Base-by-base conservation (phyloP, 1,140 invertebrate species). In the Musca domestica region DNA sequence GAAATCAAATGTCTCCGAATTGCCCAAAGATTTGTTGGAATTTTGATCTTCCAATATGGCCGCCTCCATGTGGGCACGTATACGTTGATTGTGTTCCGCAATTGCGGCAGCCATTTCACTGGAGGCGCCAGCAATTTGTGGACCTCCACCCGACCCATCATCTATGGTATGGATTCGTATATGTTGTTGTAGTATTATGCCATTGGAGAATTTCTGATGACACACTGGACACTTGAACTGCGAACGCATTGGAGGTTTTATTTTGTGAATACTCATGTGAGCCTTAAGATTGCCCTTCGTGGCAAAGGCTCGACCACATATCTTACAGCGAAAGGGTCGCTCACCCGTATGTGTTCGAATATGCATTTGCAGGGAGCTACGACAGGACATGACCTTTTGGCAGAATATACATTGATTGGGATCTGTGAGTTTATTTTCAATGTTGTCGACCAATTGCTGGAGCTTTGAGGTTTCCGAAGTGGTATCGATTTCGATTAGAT, bases 211-310 rank as follows among this genome's bases (percentile, higher is more conserved):
- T 78, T 96, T 96, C 83, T 98, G 98, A 84, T 98, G 95, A 83
- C 97, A 99, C 15, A 99, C 95, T 6, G 96, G 96, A 84, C 97
- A 99, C 81, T 98, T 96, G 81, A 98, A 96, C 68, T 96, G 87
- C 72, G 96, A 92, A 68, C 95, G 83, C 78, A 96, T 88, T 1
- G 95, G 95, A 66, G 94, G 94, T 78, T 96, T 98, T 58, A 95
- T 88, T 66, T 96, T 87, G 85, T 99, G 97, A 5, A 99, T 96
- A 66, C 95, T 95, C 96, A 99, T 98, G 84, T 99, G 98, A 3
- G 97, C 98, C 83, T 99, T 99, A 67, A 99, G 86, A 83, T 99
- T 99, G 10, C 98, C 97, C 84, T 98, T 98, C 5, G 96, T 99
- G 15, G 96, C 98, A 83, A 99, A 99, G 15, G 95, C 92, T 54